A percentile compares a stretch with the other conserved stretches of the same genome.
Evolutionary conservation across 1,140 invertebrate species (phyloP).

Genomic region (Ips typographus): DNA sequence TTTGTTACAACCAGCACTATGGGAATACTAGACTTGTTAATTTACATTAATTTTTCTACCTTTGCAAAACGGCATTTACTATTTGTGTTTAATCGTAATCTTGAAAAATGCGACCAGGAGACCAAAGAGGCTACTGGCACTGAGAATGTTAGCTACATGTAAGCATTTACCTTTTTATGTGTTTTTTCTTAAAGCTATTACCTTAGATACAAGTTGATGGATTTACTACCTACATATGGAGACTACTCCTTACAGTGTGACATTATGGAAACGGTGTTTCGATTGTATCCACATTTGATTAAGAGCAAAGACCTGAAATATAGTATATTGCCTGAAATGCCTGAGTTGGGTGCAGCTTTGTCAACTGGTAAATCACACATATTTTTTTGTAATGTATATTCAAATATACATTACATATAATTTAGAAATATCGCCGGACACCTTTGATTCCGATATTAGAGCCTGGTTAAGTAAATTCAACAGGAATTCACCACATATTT

Average conservation of each 20-base stretch:
- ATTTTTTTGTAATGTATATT: no score
- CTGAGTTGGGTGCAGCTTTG: neutral
- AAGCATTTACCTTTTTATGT: no score
- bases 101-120: no score
- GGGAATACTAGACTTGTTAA: no score
- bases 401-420: no score
- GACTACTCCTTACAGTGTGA: conserved; percentile 11
- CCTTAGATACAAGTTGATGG: conserved; percentile 11
- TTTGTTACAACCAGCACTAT: no score
- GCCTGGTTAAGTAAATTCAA: neutral
- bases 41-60: no score
- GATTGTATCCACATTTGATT: conserved; percentile 2
- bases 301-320: neutral
- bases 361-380: neutral
- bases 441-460: neutral
- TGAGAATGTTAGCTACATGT: no score
- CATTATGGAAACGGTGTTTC: conserved; percentile 12
- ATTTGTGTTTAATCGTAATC: no score
- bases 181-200: neutral
- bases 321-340: neutral
- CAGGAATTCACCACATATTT: neutral
- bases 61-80: no score
- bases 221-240: neutral
- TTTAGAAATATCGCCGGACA: neutral
- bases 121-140: no score